phyloP scores from a whole-genome alignment of 1,140 invertebrate genomes.

The Dolichoris vasculosae region DNA sequence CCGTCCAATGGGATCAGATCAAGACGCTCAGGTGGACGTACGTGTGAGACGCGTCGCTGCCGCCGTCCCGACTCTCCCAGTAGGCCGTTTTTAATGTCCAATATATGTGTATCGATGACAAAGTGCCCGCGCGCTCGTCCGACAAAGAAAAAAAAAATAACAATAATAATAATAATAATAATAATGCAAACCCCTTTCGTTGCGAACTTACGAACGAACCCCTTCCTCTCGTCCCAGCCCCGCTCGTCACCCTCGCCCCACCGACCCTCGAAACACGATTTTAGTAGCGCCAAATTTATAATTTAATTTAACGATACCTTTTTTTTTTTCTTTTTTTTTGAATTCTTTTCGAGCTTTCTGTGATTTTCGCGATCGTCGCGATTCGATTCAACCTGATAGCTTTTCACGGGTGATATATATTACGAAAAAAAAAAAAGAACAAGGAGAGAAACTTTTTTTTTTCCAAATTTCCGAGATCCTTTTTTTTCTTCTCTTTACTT shows the following conservation, averaged over 20 bases:
- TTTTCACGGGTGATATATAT: slow-evolving; percentile 34
- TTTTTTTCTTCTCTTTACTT: neutral
- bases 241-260: neutral
- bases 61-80: neutral
- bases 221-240: too few species aligned
- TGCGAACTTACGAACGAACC: neutral
- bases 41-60: slow-evolving; percentile 63
- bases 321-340: neutral
- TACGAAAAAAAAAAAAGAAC: neutral
- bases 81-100: neutral
- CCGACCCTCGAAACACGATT: neutral
- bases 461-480: neutral
- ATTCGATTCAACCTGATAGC: slow-evolving; percentile 16
- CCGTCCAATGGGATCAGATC: slow-evolving; percentile 85
- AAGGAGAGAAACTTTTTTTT: neutral
- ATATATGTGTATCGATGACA: neutral
- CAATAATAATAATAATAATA: too few species aligned
- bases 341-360: slow-evolving; percentile 19
- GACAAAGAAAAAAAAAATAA: too few species aligned
- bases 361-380: slow-evolving; percentile 2
- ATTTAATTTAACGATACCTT: too few species aligned
- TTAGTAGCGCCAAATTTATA: neutral
- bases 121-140: neutral
- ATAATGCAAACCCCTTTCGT: neutral
- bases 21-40: slow-evolving; percentile 86